Base-by-base conservation (phyloP, 2,797 vertebrate genomes). In the Argyrosomus regius region DNA sequence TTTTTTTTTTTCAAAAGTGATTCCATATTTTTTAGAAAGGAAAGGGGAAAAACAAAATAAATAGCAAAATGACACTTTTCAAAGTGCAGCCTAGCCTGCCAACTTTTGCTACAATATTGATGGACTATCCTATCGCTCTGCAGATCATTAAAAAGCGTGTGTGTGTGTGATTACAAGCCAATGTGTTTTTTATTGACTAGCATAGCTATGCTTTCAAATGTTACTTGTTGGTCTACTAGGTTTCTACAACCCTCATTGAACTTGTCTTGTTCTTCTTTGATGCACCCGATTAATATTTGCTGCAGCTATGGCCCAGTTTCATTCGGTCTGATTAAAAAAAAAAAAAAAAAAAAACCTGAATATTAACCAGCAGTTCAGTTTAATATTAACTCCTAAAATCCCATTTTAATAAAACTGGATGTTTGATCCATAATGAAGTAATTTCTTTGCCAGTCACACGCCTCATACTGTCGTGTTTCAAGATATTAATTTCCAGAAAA, bases 281-380 rank as follows among this genome's bases (percentile, higher is more conserved):
- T 79, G 56, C 26, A 26, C 5, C 22, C 46, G 52, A 17, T 76
- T 58, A 59, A 71, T 35, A 22, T 72, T 54, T 61, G 5, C 35
- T 50, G 20, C 16, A 26, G 24, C 46, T 39, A 3, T 43, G 22
- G 26, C 35, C 17, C n/a, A 24, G 24, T 49, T 80, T 68, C 14
- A 59, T 65, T 72, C 12, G 8, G 18, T 41, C 7, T 26, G 41
- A 22, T 65, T 20, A 49, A 35, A 16, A 35, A 35, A 35, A 35
- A 8, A 35, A 8, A 35, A 7, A 1, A 31, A 31, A 31, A 31
- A 31, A 20, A 11, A 13, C 39, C 11, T 59, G 20, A 18, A 9
- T n/a, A 28, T 17, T 31, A n/a, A 75, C 20, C 17, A 45, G 12
- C 5, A 35, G 31, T 22, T 65, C 3, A 50, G 58, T 69, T 3